Evolutionary conservation across 1,140 invertebrate species (phyloP).

Genomic region (Condylostylus longicornis): DNA sequence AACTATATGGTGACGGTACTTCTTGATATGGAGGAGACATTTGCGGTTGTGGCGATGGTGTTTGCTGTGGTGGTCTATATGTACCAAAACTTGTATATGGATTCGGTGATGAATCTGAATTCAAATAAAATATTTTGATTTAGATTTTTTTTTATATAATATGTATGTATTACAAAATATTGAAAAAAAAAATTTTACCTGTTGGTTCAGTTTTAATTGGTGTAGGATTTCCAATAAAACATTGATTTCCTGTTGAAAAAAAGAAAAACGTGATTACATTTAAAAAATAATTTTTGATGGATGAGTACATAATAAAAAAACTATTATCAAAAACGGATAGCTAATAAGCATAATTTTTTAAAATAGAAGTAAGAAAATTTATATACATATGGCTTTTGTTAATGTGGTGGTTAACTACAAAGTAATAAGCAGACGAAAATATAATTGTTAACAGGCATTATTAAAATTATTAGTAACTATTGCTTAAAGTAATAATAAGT

Average conservation of each 20-base stretch:
- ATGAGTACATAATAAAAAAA: too few species aligned
- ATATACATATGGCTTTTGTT: too few species aligned
- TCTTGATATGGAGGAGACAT: constrained; percentile 27
- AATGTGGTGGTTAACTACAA: too few species aligned
- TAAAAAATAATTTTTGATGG: not conserved
- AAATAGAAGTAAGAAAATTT: too few species aligned
- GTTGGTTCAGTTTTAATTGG: constrained; percentile 29
- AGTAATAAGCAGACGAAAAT: too few species aligned
- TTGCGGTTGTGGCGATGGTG: constrained; percentile 26
- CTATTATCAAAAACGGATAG: too few species aligned
- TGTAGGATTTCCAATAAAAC: constrained; percentile 14
- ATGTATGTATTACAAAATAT: too few species aligned
- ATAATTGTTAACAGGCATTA: too few species aligned
- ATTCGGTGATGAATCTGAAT: constrained; percentile 25
- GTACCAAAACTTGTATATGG: constrained; percentile 7
- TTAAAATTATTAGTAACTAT: too few species aligned
- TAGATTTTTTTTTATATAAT: not conserved
- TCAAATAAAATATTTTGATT: not conserved
- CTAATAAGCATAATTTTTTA: too few species aligned
- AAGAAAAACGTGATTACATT: not conserved
- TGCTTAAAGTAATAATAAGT: too few species aligned
- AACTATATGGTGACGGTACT: constrained; percentile 26
- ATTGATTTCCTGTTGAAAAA: not conserved
- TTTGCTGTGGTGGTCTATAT: constrained; percentile 16
- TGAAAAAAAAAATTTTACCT: constrained; percentile 13